These are phyloP conservation scores for Octonoba sinensis DNA, from an alignment of 2,888 invertebrate species.

Conservation along the genomic window DNA sequence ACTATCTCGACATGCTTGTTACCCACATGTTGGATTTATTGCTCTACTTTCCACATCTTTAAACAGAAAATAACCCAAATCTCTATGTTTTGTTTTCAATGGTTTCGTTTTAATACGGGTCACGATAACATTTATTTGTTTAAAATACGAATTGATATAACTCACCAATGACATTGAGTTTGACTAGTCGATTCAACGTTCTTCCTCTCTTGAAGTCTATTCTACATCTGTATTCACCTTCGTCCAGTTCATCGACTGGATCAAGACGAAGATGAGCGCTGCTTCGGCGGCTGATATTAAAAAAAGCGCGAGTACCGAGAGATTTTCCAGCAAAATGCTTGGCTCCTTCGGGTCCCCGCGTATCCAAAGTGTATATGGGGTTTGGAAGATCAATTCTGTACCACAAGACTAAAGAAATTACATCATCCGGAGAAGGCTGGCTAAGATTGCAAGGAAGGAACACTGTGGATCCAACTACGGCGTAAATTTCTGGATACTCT, in stretches of 20 bases:
- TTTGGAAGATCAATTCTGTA: conserved; percentile 53
- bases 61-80: too few relatives aligned
- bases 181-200: conserved; percentile 44
- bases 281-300: conserved; percentile 32
- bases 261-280: conserved; percentile 33
- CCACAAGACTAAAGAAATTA: conserved; percentile 64
- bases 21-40: too few relatives aligned
- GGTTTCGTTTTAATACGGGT: too few relatives aligned
- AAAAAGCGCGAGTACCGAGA: conserved; percentile 38
- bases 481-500: conserved; percentile 44
- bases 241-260: conserved; percentile 50
- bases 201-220: conserved; percentile 60
- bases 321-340: conserved; percentile 48
- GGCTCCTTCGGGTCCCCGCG: conserved; percentile 32
- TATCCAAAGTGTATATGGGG: conserved; percentile 63
- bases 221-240: conserved; percentile 61
- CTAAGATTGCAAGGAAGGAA: conserved; percentile 63
- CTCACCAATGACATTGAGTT: conserved; percentile 60
- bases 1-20: too few relatives aligned
- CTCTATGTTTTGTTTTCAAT: too few relatives aligned
- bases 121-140: too few relatives aligned
- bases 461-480: conserved; percentile 59
- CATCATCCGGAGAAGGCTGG: conserved; percentile 55
- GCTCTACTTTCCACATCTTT: too few relatives aligned
- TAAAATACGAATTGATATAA: too few relatives aligned